phyloP scores from a whole-genome alignment of 1,140 invertebrate species.

The Pseudachorutes palmiensis region DNA sequence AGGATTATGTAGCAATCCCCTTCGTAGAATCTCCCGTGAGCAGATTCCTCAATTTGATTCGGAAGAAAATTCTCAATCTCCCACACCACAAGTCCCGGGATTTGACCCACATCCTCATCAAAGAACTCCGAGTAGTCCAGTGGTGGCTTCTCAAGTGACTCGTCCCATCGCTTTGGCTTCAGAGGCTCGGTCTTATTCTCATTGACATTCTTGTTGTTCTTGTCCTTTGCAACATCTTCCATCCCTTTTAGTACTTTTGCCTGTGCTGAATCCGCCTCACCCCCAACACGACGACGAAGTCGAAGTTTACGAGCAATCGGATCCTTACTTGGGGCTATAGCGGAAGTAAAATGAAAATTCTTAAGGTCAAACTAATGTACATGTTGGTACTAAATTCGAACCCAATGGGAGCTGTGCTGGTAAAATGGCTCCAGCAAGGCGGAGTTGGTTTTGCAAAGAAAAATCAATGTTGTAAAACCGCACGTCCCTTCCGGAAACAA shows the following conservation, averaged over 20 bases:
- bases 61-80: slow-evolving; percentile 99
- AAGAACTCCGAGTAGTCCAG: slow-evolving; percentile 99
- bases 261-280: slow-evolving; percentile 80
- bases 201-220: slow-evolving; percentile 56
- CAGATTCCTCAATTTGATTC: slow-evolving; percentile 77
- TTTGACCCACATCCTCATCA: slow-evolving; percentile 84
- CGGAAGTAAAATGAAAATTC: slow-evolving; percentile 7
- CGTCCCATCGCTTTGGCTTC: slow-evolving; percentile 60
- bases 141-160: slow-evolving; percentile 86
- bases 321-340: slow-evolving; percentile 57
- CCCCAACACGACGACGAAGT: slow-evolving; percentile 61
- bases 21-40: slow-evolving; percentile 97
- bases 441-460: slow-evolving; percentile 86
- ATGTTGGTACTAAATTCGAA: not conserved
- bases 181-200: slow-evolving; percentile 59
- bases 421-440: slow-evolving; percentile 81
- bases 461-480: slow-evolving; percentile 99
- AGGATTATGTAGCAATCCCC: slow-evolving; percentile 98
- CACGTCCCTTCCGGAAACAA: slow-evolving; percentile 68
- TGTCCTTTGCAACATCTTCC: slow-evolving; percentile 93
- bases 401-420: slow-evolving; percentile 51
- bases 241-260: slow-evolving; percentile 94
- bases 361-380: not conserved
- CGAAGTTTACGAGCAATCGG: slow-evolving; percentile 88
- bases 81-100: slow-evolving; percentile 81